Conservation (phyloP, 2,888 invertebrate species). For the Unio pictorum region DNA sequence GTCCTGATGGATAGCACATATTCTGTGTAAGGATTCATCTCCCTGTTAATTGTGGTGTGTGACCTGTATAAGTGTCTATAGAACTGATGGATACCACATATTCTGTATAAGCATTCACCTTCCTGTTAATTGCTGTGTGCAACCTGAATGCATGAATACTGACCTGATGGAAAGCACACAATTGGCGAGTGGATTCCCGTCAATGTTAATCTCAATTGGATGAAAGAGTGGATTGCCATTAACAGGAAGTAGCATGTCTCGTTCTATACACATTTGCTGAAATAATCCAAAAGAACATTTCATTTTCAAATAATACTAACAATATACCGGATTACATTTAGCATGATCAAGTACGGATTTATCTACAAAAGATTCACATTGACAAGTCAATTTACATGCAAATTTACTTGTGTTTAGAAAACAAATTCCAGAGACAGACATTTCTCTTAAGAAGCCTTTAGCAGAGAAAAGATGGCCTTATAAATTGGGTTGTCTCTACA, state of each 20-base stretch:
- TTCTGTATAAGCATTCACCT: neutral
- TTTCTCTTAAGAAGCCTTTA: too few species aligned
- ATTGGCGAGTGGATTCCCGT: conserved; percentile 75
- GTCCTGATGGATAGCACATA: conserved; percentile 79
- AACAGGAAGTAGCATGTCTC: conserved; percentile 50
- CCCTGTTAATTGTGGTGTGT: neutral
- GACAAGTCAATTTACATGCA: too few species aligned
- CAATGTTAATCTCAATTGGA: conserved; percentile 72
- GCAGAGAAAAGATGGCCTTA: too few species aligned
- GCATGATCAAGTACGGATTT: too few species aligned
- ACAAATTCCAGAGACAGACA: too few species aligned
- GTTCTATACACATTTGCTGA: conserved; percentile 70
- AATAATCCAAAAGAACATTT: conserved; percentile 6
- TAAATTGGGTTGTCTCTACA: too few species aligned
- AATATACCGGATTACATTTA: too few species aligned
- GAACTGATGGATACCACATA: conserved; percentile 79
- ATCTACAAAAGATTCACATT: too few species aligned
- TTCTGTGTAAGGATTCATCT: neutral
- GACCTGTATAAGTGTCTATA: neutral
- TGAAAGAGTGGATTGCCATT: conserved; percentile 70
- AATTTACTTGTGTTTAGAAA: too few species aligned
- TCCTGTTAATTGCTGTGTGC: neutral
- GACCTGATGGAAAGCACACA: conserved; percentile 85
- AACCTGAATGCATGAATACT: neutral
- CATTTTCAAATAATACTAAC: too few species aligned